Percentiles rank a stretch among this genome's conserved stretches.
These are phyloP conservation scores for Heteromormyrus szaboi DNA, from an alignment of 2,797 vertebrate genomes.

Conservation along the genomic window DNA sequence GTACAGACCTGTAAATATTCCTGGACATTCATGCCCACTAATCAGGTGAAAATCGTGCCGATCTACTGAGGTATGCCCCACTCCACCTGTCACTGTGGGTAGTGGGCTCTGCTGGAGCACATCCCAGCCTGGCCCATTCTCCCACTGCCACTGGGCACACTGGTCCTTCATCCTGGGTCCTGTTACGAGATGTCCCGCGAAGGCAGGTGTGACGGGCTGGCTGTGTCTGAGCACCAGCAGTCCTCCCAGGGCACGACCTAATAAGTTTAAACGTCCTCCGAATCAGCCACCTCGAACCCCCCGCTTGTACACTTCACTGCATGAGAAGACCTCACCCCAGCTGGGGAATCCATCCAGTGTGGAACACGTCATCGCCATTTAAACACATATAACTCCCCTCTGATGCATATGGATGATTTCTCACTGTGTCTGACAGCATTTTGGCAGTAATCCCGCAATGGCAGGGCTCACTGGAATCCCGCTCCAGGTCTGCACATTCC, in stretches of 20 bases:
- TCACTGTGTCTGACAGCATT: neutral
- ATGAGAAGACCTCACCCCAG: neutral
- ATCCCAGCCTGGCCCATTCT: neutral
- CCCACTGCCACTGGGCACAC: neutral
- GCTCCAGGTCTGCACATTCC: neutral
- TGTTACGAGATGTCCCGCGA: neutral
- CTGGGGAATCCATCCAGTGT: constrained; percentile 16
- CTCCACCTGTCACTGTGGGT: neutral
- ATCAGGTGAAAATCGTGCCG: neutral
- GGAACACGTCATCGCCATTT: constrained; percentile 13
- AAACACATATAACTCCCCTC: neutral
- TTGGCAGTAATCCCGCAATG: neutral
- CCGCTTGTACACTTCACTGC: neutral
- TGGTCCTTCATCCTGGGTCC: neutral
- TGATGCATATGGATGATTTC: neutral
- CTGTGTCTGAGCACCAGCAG: neutral
- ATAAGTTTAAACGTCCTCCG: neutral
- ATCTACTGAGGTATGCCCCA: neutral
- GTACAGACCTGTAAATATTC: neutral
- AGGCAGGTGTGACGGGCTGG: neutral
- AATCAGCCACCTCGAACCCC: neutral
- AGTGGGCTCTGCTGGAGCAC: neutral
- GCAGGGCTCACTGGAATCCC: neutral
- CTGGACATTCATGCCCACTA: neutral
- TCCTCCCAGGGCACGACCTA: neutral